Base-by-base conservation (phyloP, 2,888 invertebrate species). In the Xestobium rufovillosum region DNA sequence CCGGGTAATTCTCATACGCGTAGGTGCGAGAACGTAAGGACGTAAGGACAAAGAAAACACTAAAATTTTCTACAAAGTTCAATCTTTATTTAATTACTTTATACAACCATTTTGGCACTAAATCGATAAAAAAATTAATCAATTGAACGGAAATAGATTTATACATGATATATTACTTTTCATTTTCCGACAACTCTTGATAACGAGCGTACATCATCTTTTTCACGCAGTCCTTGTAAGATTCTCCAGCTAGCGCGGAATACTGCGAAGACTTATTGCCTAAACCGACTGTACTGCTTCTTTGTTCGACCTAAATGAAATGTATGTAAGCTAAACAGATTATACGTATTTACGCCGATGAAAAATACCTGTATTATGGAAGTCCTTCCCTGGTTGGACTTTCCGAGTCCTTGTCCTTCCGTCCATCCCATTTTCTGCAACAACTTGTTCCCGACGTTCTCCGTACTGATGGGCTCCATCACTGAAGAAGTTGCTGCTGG, bases 381-480 rank as follows among this genome's bases (percentile, higher is more conserved):
- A 14, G 90, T 88, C 52, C 91, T 72, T 9, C 92, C 96, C 66
- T 97, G 96, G 59, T 91, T 91, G 35, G 79, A 76, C 61, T 87
- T 88, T 1, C 98, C 97, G 13, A 98, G 69, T 0, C 98, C 98
- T 69, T 89, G 83, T 0, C 98, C 98, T 60, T 92, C 92, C 3
- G 85, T 85, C 98, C 98, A 98, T 3, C 98, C 98, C 98, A 98
- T 98, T 67, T 92, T 94, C 65, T 97, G 94, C 45, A 98, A 65
- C 63, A 98, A 72, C 59, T 90, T 85, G 59, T 87, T 96, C 4
- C 97, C 98, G 40, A 96, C 88, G 52, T 95, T 95, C 49, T 88
- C 91, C 0, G 86, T 80, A 50, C 88, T 72, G 55, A 92, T 74
- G 41, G 86, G 73, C 62, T 78, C 73, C 39, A 75, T 71, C 1